Percentiles rank a stretch among this genome's conserved stretches.
Conservation (phyloP, 30 jellyfish, hydroid and myxozoan species). For the Turritopsis dohrnii region DNA sequence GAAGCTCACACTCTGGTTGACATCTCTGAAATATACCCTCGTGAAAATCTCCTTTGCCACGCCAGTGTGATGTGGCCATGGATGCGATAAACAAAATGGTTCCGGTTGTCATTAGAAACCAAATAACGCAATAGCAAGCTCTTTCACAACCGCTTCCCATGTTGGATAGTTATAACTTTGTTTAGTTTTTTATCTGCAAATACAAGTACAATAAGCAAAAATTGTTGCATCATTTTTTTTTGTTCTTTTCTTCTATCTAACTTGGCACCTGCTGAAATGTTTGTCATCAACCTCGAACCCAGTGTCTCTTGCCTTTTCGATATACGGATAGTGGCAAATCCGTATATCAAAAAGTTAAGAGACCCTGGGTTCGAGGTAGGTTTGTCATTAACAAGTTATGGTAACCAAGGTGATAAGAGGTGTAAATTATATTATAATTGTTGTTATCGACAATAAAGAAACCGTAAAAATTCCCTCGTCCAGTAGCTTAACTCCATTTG, state of each 20-base stretch:
- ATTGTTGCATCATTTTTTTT: no score
- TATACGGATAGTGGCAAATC: no score
- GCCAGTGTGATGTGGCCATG: constrained; percentile 15
- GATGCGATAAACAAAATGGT: neutral
- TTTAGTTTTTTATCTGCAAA: neutral
- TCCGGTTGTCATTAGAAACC: constrained; percentile 12
- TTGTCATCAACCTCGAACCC: no score
- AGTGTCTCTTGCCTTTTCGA: no score
- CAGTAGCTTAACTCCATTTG: no score
- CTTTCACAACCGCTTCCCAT: neutral
- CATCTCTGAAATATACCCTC: constrained; percentile 1
- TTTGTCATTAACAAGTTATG: neutral
- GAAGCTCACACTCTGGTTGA: constrained; percentile 3
- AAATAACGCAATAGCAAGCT: neutral
- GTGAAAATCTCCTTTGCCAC: constrained; percentile 9
- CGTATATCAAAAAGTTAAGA: no score
- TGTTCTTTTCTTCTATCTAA: neutral
- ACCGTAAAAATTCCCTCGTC: no score
- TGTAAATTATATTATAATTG: neutral
- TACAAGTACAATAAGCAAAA: no score
- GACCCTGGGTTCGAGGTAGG: no score
- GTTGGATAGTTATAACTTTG: neutral
- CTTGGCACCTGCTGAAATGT: neutral
- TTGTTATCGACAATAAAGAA: no score
- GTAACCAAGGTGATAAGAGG: neutral